These are phyloP conservation scores for Parnassius apollo DNA, from an alignment of 2,888 invertebrate species.

Conservation along the genomic window DNA sequence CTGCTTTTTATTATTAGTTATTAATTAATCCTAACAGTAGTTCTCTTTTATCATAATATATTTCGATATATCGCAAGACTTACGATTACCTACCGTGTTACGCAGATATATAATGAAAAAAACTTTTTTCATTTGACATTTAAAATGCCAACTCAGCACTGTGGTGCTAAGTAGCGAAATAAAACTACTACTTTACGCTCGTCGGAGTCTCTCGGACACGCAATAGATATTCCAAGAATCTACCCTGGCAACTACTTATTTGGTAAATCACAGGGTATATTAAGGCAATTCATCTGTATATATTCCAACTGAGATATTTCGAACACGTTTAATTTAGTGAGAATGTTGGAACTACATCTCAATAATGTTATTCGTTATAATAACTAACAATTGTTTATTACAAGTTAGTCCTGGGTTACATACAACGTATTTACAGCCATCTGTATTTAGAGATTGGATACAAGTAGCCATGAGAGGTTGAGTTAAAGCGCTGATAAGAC, in stretches of 20 bases:
- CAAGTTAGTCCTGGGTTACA: too few species aligned
- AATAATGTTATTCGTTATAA: constrained; percentile 2
- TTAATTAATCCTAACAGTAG: too few species aligned
- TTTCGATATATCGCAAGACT: too few species aligned
- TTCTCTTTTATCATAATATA: too few species aligned
- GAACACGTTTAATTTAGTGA: constrained; percentile 7
- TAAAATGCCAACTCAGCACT: neutral
- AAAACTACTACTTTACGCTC: neutral
- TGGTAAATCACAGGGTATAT: constrained; percentile 9
- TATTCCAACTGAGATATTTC: neutral
- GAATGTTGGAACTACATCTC: constrained; percentile 12
- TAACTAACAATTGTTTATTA: too few species aligned
- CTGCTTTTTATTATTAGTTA: too few species aligned
- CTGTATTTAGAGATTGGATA: too few species aligned
- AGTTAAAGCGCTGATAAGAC: too few species aligned
- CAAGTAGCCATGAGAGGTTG: too few species aligned
- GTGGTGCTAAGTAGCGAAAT: neutral
- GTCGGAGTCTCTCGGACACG: constrained; percentile 2
- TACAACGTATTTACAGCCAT: too few species aligned
- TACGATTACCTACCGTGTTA: too few species aligned
- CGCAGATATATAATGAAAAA: too few species aligned
- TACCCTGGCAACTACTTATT: constrained; percentile 15
- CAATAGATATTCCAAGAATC: constrained; percentile 17
- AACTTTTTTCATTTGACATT: neutral
- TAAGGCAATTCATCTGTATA: constrained; percentile 4